Evolutionary conservation across 2,113 vertebrate genomes (phyloP).

Genomic region (Tautogolabrus adspersus): DNA sequence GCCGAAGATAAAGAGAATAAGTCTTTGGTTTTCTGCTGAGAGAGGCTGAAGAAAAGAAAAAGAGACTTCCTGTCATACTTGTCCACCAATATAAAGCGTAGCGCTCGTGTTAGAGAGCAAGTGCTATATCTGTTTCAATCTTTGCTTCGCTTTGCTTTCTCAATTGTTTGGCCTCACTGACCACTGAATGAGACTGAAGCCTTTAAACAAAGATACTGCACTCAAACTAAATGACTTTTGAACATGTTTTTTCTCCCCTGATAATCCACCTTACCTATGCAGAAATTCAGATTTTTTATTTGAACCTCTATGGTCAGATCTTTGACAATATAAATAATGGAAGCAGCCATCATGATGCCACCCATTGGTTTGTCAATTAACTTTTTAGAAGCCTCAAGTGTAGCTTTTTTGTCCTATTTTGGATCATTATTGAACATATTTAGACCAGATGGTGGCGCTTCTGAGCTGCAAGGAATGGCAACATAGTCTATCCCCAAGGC

Average conservation of each 20-base stretch:
- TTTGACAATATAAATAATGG: neutral
- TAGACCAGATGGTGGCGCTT: too few relatives aligned
- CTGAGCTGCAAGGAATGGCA: too few relatives aligned
- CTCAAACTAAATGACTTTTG: slow-evolving; percentile 48
- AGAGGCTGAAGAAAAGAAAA: slow-evolving; percentile 39
- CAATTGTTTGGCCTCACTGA: slow-evolving; percentile 44
- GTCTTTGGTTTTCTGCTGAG: slow-evolving; percentile 63
- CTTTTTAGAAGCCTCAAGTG: neutral
- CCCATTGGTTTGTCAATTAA: neutral
- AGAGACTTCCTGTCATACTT: slow-evolving; percentile 40
- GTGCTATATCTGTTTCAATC: slow-evolving; percentile 34
- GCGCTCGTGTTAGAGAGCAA: slow-evolving; percentile 29
- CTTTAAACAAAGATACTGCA: slow-evolving; percentile 10
- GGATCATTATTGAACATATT: too few relatives aligned
- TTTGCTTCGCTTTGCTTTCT: slow-evolving; percentile 38
- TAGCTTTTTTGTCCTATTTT: too few relatives aligned
- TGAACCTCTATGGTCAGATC: neutral
- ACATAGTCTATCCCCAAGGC: too few relatives aligned
- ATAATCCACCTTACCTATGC: slow-evolving; percentile 14
- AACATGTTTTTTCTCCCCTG: slow-evolving; percentile 6
- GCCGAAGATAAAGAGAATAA: slow-evolving; percentile 71
- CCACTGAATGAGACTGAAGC: slow-evolving; percentile 38
- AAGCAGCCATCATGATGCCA: neutral
- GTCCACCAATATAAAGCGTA: slow-evolving; percentile 13
- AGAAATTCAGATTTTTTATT: neutral